Base-by-base conservation (phyloP, 2,113 vertebrate genomes). In the Archilochus colubris region DNA sequence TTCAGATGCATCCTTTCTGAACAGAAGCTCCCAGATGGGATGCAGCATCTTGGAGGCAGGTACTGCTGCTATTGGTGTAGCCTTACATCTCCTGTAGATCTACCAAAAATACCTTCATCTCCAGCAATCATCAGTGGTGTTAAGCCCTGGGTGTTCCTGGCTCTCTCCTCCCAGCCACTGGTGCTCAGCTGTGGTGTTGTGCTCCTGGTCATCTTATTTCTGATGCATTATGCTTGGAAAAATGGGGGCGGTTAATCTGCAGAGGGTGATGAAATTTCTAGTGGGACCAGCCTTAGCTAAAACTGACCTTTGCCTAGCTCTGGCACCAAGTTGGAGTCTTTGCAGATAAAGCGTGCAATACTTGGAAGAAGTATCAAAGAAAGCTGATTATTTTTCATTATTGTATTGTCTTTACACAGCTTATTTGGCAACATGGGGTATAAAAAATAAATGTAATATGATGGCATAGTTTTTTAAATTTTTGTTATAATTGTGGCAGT, bases 31-130 rank as follows among this genome's bases (percentile, higher is more conserved):
- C n/a, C 36, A 36, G 30, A 9, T 27, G 23, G 50, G 23, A 25
- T 1, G 1, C 4, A 46, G 44, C 24, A 61, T 70, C n/a, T 72
- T 0, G 0, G 36, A 80, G 51, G 23, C 63, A 43, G 21, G 28
- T 68, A 18, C 25, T 82, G 50, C 38, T 59, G 1, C 46, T 82
- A 17, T 24, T 64, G 40, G 8, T 63, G n/a, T 38, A 73, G 54
- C 44, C 68, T 73, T 62, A 25, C 24, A 9, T 66, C 48, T 23
- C 82, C 64, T 64, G 66, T 43, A 59, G 28, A 28, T 83, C 21
- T 63, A 6, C 10, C 27, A 67, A 68, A 83, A 86, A 50, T 63
- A 22, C 30, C 79, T 81, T 70, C 14, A n/a, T 36, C n/a, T 77
- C 27, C 1, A 15, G 28, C 54, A 50, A 31, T 63, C 10, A 22